Evolutionary conservation across 2,888 invertebrate species (phyloP), one percentile per base, ranked within the genome.

Genomic region (Meghimatium bilineatum): DNA sequence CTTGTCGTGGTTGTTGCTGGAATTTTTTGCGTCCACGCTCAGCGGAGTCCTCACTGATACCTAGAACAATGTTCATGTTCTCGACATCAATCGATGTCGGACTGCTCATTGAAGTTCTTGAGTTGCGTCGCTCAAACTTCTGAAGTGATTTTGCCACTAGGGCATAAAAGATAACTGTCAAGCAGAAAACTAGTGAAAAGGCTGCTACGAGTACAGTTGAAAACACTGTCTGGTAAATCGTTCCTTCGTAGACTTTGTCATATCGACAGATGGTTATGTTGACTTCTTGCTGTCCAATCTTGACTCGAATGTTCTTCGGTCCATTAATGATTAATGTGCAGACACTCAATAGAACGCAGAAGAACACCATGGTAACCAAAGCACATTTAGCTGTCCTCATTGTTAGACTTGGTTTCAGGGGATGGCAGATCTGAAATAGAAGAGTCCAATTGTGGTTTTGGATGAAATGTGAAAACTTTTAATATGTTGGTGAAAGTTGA

Each of bases 271-370:
- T 82, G 69, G 82, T 81, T 23, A 82, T 49, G 49, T 72, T 44
- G 38, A 86, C 82, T 34, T 76, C 66, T n/a, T 34, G 29, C 14
- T 56, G 12, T 12, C 20, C 20, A 23, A 75, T 52, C 52, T 79
- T 66, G 49, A 82, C 29, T 34, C 12, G 52, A 12, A 84, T 56
- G n/a, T 82, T 56, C 49, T 79, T 56, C 44, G 80, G 60, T 36
- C 86, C 86, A 52, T 84, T 80, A 80, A 86, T 82, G 66, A 86
- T 44, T 26, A 86, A 79, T 44, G 86, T 66, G 49, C 79, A 71
- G 74, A 49, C 36, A 71, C 82, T 78, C 36, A 86, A 38, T 6
- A 72, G 52, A 52, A 56, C 38, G 44, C 84, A 75, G 76, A 49
- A 49, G 3, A 80, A 26, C 20, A 71, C 36, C 38, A 79, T 72